Evolutionary conservation across 2,113 vertebrate species (phyloP), one percentile per base, ranked within the genome.

Genomic region (Saimiri boliviensis): DNA sequence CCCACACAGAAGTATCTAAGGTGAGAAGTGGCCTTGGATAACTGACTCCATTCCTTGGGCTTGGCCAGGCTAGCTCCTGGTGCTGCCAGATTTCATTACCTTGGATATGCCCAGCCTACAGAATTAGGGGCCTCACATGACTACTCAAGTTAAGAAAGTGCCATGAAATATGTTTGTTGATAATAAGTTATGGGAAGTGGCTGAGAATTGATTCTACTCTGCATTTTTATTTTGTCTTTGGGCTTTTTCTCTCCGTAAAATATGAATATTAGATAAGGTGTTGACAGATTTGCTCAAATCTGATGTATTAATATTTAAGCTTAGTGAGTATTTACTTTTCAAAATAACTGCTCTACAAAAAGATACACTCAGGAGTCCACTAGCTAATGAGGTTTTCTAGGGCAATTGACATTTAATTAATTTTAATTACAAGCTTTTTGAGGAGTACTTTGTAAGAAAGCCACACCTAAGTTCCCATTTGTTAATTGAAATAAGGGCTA

Each of bases 401-500:
- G 96, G 58, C 92, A 66, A 84, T 93, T 94, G 93, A 91, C 91
- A 95, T 96, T 95, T 93, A 95, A 94, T 97, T 97, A 79, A 89
- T 96, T 98, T 97, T 93, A 97, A 97, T 97, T 96, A 90, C 49
- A 88, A 93, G 77, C 92, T 94, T 90, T 94, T 90, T 94, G 63
- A 97, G 70, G 63, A 92, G 40, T 92, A 74, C 63, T 93, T 56
- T 74, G 32, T 82, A 92, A 91, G 86, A 56, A 93, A 93, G 70
- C 56, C 79, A 30, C 95, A 94, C 89, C 83, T 93, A 35, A 1
- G 0, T 92, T 94, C 74, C 73, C 92, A 83, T 94, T 92, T 73
- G 63, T 90, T 97, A 94, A 90, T 47, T 97, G 89, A 92, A 94
- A 83, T 88, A 77, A 89, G 19, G 8, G 58, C 77, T 92, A 86